phyloP scores from a whole-genome alignment of 2,113 vertebrate genomes.

The Sceloporus undulatus region DNA sequence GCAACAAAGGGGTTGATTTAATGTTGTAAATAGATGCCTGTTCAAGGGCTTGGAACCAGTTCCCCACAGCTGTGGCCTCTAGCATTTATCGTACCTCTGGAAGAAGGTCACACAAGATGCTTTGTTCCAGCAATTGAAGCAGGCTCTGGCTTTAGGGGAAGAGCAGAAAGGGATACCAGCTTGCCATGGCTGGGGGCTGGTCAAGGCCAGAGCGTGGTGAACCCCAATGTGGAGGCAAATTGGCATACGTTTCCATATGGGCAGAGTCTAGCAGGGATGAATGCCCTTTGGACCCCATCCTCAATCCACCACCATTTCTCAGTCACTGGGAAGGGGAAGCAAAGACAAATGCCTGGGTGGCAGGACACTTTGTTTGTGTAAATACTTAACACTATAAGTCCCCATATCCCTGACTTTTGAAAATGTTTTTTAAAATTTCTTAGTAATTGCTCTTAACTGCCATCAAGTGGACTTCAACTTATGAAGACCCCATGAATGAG shows the following conservation, averaged over 20 bases:
- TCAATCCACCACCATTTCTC: background rate
- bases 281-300: background rate
- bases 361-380: too few relatives aligned
- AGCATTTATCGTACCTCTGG: background rate
- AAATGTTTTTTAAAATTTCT: too few relatives aligned
- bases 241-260: background rate
- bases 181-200: too few relatives aligned
- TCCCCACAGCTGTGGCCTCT: conserved; percentile 6
- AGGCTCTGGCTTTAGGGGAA: background rate
- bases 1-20: background rate
- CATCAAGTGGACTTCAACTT: too few relatives aligned
- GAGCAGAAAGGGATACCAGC: background rate
- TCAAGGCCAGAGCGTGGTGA: background rate
- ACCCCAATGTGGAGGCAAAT: background rate
- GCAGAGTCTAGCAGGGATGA: too few relatives aligned
- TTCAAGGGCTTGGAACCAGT: background rate
- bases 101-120: background rate
- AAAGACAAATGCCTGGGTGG: background rate
- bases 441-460: too few relatives aligned
- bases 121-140: background rate
- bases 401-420: background rate
- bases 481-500: too few relatives aligned
- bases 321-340: background rate
- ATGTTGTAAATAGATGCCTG: background rate
- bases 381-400: background rate